A percentile compares a stretch with the other conserved stretches of the same genome.
Evolutionary conservation across 2,888 invertebrate genomes (phyloP).

Genomic region (Schizaphis graminum): DNA sequence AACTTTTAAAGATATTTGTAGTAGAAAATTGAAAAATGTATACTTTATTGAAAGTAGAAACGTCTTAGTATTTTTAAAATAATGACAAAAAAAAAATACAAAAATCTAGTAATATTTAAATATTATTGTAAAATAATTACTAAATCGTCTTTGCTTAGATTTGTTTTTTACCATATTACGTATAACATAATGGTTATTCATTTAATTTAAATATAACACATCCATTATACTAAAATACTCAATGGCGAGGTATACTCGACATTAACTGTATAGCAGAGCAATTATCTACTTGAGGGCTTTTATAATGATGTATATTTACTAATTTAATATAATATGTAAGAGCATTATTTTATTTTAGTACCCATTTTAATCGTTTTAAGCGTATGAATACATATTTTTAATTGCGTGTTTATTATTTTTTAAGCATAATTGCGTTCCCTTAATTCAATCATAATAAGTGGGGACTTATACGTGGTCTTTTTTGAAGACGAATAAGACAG

Average conservation of each 20-base stretch:
- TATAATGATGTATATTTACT: neutral
- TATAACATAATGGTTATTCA: neutral
- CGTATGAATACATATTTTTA: neutral
- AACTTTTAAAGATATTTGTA: fast-evolving
- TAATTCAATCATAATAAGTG: neutral
- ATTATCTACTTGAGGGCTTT: neutral
- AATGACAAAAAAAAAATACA: neutral
- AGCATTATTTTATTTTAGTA: neutral
- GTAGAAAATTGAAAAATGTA: too few relatives aligned
- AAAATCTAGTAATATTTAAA: neutral
- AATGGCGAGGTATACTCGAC: neutral
- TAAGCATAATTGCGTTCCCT: neutral
- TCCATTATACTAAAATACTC: neutral
- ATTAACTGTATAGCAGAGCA: neutral
- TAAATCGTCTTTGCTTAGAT: neutral
- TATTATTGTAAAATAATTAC: neutral
- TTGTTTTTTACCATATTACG: neutral
- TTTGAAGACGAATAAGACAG: neutral
- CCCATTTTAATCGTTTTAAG: neutral
- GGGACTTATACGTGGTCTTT: neutral
- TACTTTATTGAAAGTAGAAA: neutral
- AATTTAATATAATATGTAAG: neutral
- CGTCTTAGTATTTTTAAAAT: neutral
- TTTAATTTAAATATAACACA: neutral
- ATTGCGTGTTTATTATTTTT: neutral